These are phyloP conservation scores for Eleutherodactylus coqui DNA, from an alignment of 2,797 vertebrate genomes.

Conservation along the genomic window DNA sequence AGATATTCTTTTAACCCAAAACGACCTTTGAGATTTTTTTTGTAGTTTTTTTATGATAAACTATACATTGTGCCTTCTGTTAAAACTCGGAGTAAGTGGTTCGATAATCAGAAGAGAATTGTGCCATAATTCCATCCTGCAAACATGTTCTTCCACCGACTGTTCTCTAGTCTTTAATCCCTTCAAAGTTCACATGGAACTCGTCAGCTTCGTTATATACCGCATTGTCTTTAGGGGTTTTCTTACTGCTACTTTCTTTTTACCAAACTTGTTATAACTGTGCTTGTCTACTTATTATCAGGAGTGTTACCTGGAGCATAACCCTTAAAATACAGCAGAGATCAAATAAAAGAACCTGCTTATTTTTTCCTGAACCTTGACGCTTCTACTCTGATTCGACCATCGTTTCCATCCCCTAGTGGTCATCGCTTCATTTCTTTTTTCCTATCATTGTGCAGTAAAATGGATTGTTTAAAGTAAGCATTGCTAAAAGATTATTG, in stretches of 20 bases:
- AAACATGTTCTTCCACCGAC: no score
- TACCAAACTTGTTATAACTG: background rate
- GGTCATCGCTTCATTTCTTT: background rate
- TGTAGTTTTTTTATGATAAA: background rate
- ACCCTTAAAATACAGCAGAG: conserved; percentile 7
- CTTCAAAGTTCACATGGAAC: background rate
- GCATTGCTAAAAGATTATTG: conserved; percentile 23
- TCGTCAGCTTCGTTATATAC: background rate
- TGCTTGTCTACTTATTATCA: conserved; percentile 25
- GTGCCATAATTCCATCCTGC: no score
- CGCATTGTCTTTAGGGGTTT: conserved; percentile 2
- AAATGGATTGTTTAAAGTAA: conserved; percentile 9
- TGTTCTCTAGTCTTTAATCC: background rate
- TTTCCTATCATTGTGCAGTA: background rate
- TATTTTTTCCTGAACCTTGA: conserved; percentile 18
- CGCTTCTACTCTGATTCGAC: conserved; percentile 7
- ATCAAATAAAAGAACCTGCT: conserved; percentile 31
- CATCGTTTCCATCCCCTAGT: background rate
- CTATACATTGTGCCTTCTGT: background rate
- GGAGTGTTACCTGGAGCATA: background rate
- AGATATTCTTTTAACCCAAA: conserved; percentile 27
- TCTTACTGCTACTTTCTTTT: background rate
- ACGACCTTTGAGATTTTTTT: background rate
- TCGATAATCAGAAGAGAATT: background rate
- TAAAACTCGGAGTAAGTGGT: background rate